These are phyloP conservation scores for Aphidius gifuensis DNA, from an alignment of 1,140 invertebrate genomes.

Conservation along the genomic window DNA sequence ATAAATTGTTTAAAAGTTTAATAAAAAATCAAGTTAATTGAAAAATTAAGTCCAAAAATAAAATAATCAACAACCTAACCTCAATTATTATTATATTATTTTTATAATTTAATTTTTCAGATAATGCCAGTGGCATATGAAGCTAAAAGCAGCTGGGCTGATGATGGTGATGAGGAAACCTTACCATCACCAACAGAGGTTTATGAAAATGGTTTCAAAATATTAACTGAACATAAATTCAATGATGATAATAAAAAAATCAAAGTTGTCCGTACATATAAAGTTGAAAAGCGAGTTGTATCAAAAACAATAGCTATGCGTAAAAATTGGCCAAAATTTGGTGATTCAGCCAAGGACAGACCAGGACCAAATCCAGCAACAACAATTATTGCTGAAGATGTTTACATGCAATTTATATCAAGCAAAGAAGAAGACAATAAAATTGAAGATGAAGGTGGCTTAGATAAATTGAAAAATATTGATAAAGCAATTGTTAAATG, in stretches of 20 bases:
- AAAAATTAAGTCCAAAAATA: too few species aligned
- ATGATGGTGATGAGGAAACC: constrained; percentile 84
- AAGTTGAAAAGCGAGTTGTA: constrained; percentile 87
- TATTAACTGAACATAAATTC: constrained; percentile 88
- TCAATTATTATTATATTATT: too few species aligned
- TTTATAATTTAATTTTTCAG: constrained; percentile 28
- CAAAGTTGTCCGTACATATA: constrained; percentile 84
- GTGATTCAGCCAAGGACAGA: constrained; percentile 82
- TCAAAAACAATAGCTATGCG: constrained; percentile 88
- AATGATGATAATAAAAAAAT: constrained; percentile 88
- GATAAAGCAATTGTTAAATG: constrained; percentile 86
- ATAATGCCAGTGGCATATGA: constrained; percentile 70
- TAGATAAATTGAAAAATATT: constrained; percentile 71
- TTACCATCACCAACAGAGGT: constrained; percentile 79
- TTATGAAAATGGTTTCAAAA: constrained; percentile 83
- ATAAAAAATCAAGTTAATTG: too few species aligned
- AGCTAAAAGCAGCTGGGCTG: constrained; percentile 86
- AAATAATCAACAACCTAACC: too few species aligned
- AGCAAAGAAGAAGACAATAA: constrained; percentile 83
- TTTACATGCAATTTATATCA: constrained; percentile 90
- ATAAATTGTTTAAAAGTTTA: too few species aligned
- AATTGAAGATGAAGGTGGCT: constrained; percentile 76
- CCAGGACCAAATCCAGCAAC: constrained; percentile 95
- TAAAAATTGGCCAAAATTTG: constrained; percentile 94
- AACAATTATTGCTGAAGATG: constrained; percentile 93